Percentiles rank a stretch among this genome's conserved stretches.
phyloP scores from a whole-genome alignment of 2,113 vertebrate species.

The Ceratotherium simum region DNA sequence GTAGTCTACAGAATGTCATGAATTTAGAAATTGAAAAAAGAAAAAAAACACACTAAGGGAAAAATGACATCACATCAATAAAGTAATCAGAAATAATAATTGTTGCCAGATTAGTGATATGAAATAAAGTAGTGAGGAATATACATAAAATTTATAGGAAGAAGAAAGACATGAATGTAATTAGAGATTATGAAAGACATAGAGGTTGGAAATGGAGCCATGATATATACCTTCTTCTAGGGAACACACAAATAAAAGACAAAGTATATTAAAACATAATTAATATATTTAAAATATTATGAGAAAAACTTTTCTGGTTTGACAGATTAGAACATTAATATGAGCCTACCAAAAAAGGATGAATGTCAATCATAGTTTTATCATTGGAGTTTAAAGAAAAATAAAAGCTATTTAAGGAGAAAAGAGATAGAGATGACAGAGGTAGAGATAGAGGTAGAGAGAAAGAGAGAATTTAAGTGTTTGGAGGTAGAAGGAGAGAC shows the following conservation, averaged over 20 bases:
- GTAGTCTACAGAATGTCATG: not conserved
- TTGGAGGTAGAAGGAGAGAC: not conserved
- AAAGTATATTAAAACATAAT: not conserved
- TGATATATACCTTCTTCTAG: not conserved
- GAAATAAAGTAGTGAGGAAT: not conserved
- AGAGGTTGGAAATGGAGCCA: not conserved
- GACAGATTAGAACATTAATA: not conserved
- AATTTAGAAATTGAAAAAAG: not conserved
- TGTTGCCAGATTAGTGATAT: not conserved
- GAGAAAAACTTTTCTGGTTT: not conserved
- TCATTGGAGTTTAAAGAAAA: not conserved
- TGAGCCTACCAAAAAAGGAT: not conserved
- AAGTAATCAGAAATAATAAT: not conserved
- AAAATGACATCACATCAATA: not conserved
- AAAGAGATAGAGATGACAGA: not conserved
- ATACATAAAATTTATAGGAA: not conserved
- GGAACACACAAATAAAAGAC: not conserved
- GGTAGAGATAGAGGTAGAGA: not conserved
- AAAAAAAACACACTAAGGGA: not conserved
- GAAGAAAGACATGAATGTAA: not conserved
- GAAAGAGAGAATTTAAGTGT: not conserved
- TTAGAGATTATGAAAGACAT: not conserved
- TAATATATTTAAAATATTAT: not conserved
- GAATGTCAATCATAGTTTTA: not conserved
- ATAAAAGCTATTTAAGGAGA: not conserved